Conservation (phyloP, 2,797 vertebrate species). For the Bradypodion ventrale region DNA sequence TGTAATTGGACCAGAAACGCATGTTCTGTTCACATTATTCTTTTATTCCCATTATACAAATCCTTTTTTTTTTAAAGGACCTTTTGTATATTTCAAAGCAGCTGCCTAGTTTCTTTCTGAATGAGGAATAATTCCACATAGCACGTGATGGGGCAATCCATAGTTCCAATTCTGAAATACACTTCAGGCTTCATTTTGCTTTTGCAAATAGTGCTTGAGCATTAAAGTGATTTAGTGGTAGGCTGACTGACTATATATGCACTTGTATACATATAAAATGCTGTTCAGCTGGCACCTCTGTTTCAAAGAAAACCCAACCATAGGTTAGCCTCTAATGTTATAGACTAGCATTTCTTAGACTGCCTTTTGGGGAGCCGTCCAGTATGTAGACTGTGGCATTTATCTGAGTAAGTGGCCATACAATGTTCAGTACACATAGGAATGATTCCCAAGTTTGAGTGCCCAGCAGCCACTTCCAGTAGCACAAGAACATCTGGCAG, state of each 20-base stretch:
- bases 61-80: too few species aligned
- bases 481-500: too few species aligned
- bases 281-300: not conserved
- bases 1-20: conserved; percentile 10
- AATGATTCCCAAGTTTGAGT: not conserved
- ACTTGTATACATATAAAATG: not conserved
- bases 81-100: conserved; percentile 6
- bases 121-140: conserved; percentile 6
- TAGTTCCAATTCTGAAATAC: not conserved
- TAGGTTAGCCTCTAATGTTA: not conserved
- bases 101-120: not conserved
- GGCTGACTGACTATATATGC: not conserved
- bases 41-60: conserved; percentile 11
- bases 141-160: not conserved
- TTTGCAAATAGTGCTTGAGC: not conserved
- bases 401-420: not conserved
- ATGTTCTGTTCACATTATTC: conserved; percentile 9
- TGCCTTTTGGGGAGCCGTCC: not conserved
- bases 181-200: not conserved
- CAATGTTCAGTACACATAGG: too few species aligned
- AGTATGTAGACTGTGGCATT: not conserved
- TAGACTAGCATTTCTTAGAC: not conserved
- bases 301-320: not conserved
- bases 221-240: not conserved
- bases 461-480: too few species aligned